Evolutionary conservation across 1,140 invertebrate genomes (phyloP).

Genomic region (Theocolax elegans): DNA sequence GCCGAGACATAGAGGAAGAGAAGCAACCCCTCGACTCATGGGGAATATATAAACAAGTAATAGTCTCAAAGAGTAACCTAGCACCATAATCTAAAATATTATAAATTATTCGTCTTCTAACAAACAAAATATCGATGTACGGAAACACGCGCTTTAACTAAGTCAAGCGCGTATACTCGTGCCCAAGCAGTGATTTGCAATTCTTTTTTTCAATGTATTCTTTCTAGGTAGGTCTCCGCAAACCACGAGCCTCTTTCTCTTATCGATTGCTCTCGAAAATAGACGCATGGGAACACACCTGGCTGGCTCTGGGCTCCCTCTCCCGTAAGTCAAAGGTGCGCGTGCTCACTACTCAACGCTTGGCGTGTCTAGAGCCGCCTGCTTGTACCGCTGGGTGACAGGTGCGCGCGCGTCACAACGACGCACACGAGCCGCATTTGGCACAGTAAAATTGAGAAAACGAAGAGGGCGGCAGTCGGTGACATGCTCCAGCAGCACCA

Average conservation of each 20-base stretch:
- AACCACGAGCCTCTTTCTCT: slow-evolving; percentile 46
- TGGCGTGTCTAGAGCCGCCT: not conserved
- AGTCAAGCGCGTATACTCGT: not conserved
- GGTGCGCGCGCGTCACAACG: not conserved
- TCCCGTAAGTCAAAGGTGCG: not conserved
- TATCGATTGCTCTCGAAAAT: slow-evolving; percentile 58
- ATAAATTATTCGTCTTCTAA: no score
- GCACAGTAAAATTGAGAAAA: no score
- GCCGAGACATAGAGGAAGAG: not conserved
- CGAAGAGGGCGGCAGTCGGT: not conserved
- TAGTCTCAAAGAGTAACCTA: no score
- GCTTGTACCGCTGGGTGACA: not conserved
- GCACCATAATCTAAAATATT: no score
- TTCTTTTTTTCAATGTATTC: slow-evolving; percentile 40
- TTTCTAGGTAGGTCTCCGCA: no score
- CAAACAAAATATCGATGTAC: not conserved
- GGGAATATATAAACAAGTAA: not conserved
- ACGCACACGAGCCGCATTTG: not conserved
- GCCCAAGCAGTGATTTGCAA: not conserved
- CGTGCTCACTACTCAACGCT: not conserved
- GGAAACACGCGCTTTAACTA: not conserved
- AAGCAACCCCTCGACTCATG: not conserved
- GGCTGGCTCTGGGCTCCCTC: slow-evolving; percentile 13
- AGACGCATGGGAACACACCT: slow-evolving; percentile 55
- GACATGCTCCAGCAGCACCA: slow-evolving; percentile 11